Evolutionary conservation across 2,888 invertebrate genomes (phyloP).

Genomic region (Liposcelis brunnea): DNA sequence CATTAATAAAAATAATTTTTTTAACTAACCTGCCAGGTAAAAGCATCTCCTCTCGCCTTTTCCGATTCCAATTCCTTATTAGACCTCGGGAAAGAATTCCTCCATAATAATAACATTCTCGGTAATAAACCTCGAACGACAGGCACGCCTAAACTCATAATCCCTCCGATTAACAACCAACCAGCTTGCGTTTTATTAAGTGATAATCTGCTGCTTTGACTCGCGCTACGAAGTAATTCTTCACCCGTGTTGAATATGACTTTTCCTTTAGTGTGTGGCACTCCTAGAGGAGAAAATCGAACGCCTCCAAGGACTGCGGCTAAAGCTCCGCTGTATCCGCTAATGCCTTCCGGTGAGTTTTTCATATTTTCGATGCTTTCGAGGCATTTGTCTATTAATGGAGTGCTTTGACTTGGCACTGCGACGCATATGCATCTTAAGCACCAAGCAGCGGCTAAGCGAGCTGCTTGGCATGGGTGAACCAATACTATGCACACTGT

Average conservation of each 20-base stretch:
- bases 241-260: constrained; percentile 95
- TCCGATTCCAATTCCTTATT: constrained; percentile 94
- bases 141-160: constrained; percentile 85
- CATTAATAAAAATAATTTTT: too few species aligned
- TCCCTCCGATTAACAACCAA: constrained; percentile 91
- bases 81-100: constrained; percentile 93
- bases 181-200: constrained; percentile 92
- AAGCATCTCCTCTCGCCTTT: constrained; percentile 87
- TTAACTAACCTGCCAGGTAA: constrained; percentile 80
- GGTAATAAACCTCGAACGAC: constrained; percentile 86
- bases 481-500: constrained; percentile 69
- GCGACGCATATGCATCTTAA: constrained; percentile 82
- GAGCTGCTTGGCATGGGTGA: constrained; percentile 86
- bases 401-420: constrained; percentile 85
- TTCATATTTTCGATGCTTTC: constrained; percentile 77
- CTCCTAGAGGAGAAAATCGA: constrained; percentile 74
- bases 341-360: constrained; percentile 73
- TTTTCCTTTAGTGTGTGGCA: constrained; percentile 94
- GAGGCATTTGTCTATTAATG: constrained; percentile 74
- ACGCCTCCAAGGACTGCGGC: constrained; percentile 88
- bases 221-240: constrained; percentile 86
- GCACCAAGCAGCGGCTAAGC: constrained; percentile 90
- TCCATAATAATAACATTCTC: constrained; percentile 86
- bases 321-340: constrained; percentile 83
- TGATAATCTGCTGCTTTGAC: constrained; percentile 89